Base-by-base conservation (phyloP, 2,113 vertebrate genomes). In the Rhabdomys dilectus region DNA sequence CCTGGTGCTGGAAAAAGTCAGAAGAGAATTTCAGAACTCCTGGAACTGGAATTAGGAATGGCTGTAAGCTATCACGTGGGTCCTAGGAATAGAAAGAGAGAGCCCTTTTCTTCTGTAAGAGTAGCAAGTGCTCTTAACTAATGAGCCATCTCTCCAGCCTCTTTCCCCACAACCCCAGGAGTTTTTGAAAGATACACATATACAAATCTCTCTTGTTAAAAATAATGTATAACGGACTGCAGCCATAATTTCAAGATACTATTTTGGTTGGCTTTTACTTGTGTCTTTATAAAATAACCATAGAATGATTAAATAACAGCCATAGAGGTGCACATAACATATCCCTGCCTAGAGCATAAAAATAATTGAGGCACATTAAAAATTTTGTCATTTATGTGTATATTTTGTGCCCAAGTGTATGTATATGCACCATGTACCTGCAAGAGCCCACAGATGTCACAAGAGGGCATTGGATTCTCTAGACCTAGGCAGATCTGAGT, bases 211-310 rank as follows among this genome's bases (percentile, higher is more conserved):
- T 42, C 1, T 9, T 90, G 36, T 95, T 45, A 91, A 96, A 93
- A 88, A 94, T 76, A 90, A 17, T 73, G 26, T 81, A 15, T 91
- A 12, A 13, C 72, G 76, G 51, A 66, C 91, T 81, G 26, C 51
- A 91, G 53, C 90, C 34, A 51, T 78, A 62, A 93, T 78, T 75
- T 84, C 48, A 85, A 91, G 77, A 76, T 85, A 89, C 5, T 4
- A 17, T 64, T 93, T 94, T 73, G 73, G 34, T 39, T 96, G 16
- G 64, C 66, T 93, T 87, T 96, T 84, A 96, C 22, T 90, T 16
- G 17, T 91, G 39, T 93, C 75, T 76, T 89, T 76, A 75, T 89
- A 89, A 95, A 93, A 92, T 90, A 95, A 58, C 24, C 22, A 77
- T 92, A 80, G 53, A 91, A 53, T 88, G 68, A 60, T 73, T 72